Conservation (phyloP, 2,888 invertebrate species). For the Pristionchus fissidentatus region DNA sequence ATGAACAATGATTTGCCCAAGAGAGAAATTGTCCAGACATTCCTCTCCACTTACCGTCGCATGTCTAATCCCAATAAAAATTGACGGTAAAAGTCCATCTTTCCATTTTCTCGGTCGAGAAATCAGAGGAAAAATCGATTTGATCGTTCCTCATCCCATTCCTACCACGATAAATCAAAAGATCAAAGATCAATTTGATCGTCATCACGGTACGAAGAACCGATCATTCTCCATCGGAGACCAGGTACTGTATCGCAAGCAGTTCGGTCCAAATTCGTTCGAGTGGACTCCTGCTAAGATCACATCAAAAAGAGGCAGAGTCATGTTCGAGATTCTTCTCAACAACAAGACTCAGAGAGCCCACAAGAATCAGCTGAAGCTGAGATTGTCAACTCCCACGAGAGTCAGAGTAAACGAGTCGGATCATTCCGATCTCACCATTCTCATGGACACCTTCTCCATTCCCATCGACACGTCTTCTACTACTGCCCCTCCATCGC, state of each 20-base stretch:
- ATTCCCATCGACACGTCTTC: not conserved
- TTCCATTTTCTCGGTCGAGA: too few species aligned
- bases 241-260: not conserved
- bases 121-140: too few species aligned
- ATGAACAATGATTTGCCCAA: not conserved
- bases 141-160: too few species aligned
- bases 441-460: not conserved
- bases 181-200: not conserved
- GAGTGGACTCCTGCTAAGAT: not conserved
- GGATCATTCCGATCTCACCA: not conserved
- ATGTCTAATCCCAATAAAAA: slow-evolving; percentile 45
- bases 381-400: not conserved
- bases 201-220: not conserved
- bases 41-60: slow-evolving; percentile 51
- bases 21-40: slow-evolving; percentile 43
- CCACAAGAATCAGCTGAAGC: not conserved
- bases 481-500: too few species aligned
- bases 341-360: not conserved
- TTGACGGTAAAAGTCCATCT: slow-evolving; percentile 33
- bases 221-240: not conserved
- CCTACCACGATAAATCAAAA: too few species aligned
- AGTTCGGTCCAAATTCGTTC: not conserved
- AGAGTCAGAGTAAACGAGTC: not conserved
- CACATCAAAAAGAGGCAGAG: not conserved
- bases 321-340: not conserved